Evolutionary conservation across 2,888 invertebrate species (phyloP).

Genomic region (Dasypolia templi): DNA sequence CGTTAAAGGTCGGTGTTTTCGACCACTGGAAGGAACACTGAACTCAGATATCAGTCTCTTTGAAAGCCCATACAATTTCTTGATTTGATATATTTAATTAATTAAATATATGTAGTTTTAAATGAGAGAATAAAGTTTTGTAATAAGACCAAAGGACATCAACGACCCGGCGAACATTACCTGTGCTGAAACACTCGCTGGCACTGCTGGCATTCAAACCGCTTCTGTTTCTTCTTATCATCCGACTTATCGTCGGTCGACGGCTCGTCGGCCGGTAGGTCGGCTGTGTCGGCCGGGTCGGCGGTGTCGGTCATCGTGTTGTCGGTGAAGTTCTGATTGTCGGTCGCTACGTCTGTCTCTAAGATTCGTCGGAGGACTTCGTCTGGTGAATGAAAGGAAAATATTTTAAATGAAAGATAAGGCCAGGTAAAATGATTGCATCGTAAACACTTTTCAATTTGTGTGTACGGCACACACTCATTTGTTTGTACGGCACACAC

Average conservation of each 20-base stretch:
- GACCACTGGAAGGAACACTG: too few relatives aligned
- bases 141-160: neutral
- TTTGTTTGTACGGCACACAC: too few relatives aligned
- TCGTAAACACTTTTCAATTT: neutral
- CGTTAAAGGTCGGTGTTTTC: too few relatives aligned
- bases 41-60: too few relatives aligned
- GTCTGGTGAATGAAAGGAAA: constrained; percentile 70
- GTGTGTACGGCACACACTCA: too few relatives aligned
- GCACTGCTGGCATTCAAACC: constrained; percentile 92
- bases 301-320: constrained; percentile 66
- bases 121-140: too few relatives aligned
- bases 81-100: too few relatives aligned
- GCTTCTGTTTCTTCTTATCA: constrained; percentile 75
- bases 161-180: neutral
- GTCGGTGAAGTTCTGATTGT: constrained; percentile 67
- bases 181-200: constrained; percentile 93
- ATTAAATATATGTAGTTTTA: too few relatives aligned
- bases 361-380: constrained; percentile 85
- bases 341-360: constrained; percentile 77
- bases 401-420: neutral
- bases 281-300: constrained; percentile 32
- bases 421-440: neutral
- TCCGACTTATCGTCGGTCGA: constrained; percentile 24
- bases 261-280: constrained; percentile 32
- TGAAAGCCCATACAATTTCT: too few relatives aligned